phyloP scores from a whole-genome alignment of 2,888 invertebrate genomes.

The Brachyptera risi region DNA sequence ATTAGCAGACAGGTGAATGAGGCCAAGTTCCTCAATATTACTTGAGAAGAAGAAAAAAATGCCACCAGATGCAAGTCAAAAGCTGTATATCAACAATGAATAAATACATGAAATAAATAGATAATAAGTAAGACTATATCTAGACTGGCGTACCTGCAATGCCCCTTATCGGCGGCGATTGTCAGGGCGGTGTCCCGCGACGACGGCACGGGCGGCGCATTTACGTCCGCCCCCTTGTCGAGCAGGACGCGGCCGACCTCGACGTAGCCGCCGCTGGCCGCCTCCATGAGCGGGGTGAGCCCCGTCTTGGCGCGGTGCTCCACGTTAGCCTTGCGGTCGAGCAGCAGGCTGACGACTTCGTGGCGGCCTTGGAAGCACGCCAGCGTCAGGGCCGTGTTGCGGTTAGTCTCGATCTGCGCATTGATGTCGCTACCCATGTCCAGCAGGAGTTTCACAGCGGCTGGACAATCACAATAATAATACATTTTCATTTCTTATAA shows the following conservation, averaged over 20 bases:
- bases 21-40: no score
- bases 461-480: no score
- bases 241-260: conserved; percentile 95
- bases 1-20: no score
- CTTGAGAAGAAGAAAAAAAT: no score
- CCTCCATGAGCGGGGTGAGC: conserved; percentile 98
- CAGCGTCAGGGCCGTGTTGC: conserved; percentile 96
- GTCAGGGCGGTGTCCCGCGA: conserved; percentile 97
- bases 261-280: conserved; percentile 98
- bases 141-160: conserved; percentile 80
- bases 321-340: conserved; percentile 96
- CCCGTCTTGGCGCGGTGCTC: conserved; percentile 99
- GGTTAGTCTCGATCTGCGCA: conserved; percentile 98
- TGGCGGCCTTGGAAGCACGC: conserved; percentile 99
- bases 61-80: no score
- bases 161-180: conserved; percentile 99
- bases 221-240: conserved; percentile 97
- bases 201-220: conserved; percentile 96
- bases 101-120: neutral
- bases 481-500: no score
- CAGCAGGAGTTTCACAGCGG: conserved; percentile 88
- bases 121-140: neutral
- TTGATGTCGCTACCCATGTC: conserved; percentile 99
- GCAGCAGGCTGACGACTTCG: conserved; percentile 93
- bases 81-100: no score